phyloP scores from a whole-genome alignment of 1,140 invertebrate genomes.

The Drosophila simulans region DNA sequence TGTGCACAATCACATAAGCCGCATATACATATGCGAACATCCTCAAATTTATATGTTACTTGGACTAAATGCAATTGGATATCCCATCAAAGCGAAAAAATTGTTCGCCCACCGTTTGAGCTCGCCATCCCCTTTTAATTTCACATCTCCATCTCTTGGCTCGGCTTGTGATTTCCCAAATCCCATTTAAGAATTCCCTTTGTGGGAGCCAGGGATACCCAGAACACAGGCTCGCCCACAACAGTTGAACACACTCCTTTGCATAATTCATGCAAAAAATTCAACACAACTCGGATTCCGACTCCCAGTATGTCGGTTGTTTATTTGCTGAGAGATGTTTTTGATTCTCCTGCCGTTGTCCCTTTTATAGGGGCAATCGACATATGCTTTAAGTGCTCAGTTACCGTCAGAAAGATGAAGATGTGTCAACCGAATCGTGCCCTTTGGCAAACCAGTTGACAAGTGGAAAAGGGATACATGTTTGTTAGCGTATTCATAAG shows the following conservation, averaged over 20 bases:
- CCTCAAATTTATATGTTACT: slow-evolving; percentile 57
- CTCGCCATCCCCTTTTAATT: slow-evolving; percentile 37
- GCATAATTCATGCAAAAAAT: slow-evolving; percentile 76
- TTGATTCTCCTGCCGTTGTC: not conserved
- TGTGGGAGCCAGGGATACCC: slow-evolving; percentile 51
- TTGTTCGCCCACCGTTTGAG: slow-evolving; percentile 25
- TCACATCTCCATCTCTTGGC: slow-evolving; percentile 16
- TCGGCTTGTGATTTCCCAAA: slow-evolving; percentile 73
- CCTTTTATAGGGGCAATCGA: slow-evolving; percentile 12
- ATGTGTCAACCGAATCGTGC: slow-evolving; percentile 27
- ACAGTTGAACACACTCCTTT: slow-evolving; percentile 70
- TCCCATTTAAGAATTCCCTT: slow-evolving; percentile 80
- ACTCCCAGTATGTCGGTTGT: slow-evolving; percentile 26
- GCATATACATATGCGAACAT: slow-evolving; percentile 1
- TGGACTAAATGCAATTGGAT: slow-evolving; percentile 65
- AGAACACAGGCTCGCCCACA: slow-evolving; percentile 47
- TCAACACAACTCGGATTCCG: slow-evolving; percentile 39
- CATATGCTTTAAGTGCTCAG: slow-evolving; percentile 42
- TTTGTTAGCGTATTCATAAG: slow-evolving; percentile 1
- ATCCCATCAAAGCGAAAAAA: slow-evolving; percentile 61
- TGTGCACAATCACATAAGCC: slow-evolving; percentile 1
- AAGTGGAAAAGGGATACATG: not conserved
- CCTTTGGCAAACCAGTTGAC: slow-evolving; percentile 9
- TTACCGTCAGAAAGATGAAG: slow-evolving; percentile 14
- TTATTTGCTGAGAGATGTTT: slow-evolving; percentile 1